Evolutionary conservation across 2,797 vertebrate species (phyloP).

Genomic region (Cyclura pinguis): DNA sequence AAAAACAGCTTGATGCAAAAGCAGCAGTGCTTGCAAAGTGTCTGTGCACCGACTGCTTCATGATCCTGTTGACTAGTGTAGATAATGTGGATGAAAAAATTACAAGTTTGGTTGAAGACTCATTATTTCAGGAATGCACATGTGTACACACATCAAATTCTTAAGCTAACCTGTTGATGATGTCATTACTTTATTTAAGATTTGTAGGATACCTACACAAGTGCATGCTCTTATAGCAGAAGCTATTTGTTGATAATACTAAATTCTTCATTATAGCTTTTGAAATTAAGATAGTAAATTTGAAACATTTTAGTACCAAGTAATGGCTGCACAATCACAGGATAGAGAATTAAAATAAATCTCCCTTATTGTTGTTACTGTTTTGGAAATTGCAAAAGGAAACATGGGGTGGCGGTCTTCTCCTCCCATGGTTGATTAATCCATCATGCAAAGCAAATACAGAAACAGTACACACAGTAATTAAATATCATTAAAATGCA

Average conservation of each 20-base stretch:
- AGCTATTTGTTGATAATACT: neutral
- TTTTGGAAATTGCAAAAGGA: too few species aligned
- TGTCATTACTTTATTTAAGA: neutral
- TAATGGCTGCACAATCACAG: neutral
- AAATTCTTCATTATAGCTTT: neutral
- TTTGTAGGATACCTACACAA: neutral
- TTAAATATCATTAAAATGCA: neutral
- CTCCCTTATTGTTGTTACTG: neutral
- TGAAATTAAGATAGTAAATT: neutral
- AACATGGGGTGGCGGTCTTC: neutral
- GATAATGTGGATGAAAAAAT: neutral
- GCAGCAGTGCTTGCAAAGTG: neutral
- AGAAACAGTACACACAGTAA: neutral
- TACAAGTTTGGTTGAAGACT: neutral
- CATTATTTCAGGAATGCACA: neutral
- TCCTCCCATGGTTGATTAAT: neutral
- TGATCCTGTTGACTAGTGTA: too few species aligned
- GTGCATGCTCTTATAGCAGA: neutral
- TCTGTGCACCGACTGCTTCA: neutral
- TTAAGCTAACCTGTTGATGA: neutral
- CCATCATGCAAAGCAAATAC: neutral
- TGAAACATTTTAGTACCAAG: too few species aligned
- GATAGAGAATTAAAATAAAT: neutral
- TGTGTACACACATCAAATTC: neutral
- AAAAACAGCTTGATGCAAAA: neutral